Evolutionary conservation across 2,113 vertebrate genomes (phyloP).

Genomic region (cattle (Bos taurus)): DNA sequence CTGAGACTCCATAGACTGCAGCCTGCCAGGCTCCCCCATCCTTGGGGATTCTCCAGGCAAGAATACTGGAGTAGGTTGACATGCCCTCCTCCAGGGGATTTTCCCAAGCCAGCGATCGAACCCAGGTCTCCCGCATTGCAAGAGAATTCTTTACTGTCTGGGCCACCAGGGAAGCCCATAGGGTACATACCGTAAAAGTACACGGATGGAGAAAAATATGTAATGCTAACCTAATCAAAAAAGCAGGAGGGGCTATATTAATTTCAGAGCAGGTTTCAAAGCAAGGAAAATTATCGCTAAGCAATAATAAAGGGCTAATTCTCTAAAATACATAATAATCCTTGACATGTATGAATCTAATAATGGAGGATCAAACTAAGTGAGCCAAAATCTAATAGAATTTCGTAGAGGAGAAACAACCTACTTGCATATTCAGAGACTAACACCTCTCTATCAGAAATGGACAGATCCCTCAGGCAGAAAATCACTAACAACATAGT

Average conservation of each 20-base stretch:
- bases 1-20: neutral
- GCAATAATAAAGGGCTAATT: neutral
- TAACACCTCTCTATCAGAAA: neutral
- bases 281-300: neutral
- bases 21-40: neutral
- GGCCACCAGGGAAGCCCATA: neutral
- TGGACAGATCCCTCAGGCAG: neutral
- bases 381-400: neutral
- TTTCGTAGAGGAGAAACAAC: neutral
- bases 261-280: neutral
- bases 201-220: neutral
- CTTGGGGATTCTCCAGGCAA: neutral
- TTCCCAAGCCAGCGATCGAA: neutral
- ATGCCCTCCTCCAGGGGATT: neutral
- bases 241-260: neutral
- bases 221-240: neutral
- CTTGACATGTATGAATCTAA: neutral
- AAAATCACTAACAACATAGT: neutral
- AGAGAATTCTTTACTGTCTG: neutral
- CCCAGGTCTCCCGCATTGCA: fast-evolving
- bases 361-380: neutral
- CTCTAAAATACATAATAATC: neutral
- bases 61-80: neutral
- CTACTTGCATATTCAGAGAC: neutral
- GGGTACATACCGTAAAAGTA: neutral